Evolutionary conservation across 2,797 vertebrate genomes (phyloP), one percentile per base, ranked within the genome.

Genomic region (Macropus fuliginosus): DNA sequence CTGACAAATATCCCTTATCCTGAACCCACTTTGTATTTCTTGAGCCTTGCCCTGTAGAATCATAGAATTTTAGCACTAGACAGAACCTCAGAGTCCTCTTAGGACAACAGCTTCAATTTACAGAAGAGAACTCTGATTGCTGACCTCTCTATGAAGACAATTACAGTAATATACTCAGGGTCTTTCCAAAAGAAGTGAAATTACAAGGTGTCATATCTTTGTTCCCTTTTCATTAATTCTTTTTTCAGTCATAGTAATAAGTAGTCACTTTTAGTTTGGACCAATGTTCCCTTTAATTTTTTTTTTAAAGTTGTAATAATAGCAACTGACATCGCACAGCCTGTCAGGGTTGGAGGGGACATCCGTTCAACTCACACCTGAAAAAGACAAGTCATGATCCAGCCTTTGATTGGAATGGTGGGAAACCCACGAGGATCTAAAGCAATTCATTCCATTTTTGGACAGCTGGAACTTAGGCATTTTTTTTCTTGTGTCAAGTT

Each of bases 161-260:
- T 87, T 50, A 87, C 74, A 87, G 74, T 87, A 87, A 87, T 87
- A 87, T 28, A 50, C 74, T 46, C 74, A 87, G 74, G 40, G 40
- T 87, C 74, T 87, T 87, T 87, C 74, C 40, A 87, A 87, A 87
- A 87, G 74, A 87, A 50, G 74, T 50, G 74, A 87, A 87, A 87
- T 87, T 87, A 50, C 74, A 87, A 87, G 74, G 74, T 50, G 40
- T 87, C 40, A 50, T 87, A 87, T 46, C 74, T 27, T 87, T 87
- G 74, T 87, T 87, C 74, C 74, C 74, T 87, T 87, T 87, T 87
- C 74, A 87, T 87, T 50, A 87, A 87, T 87, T 87, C 74, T 87
- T 87, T 87, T 87, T 87, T 87, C 74, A 87, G 74, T 87, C 74
- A 46, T 87, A 50, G 74, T 87, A 87, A 87, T 87, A 87, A 87